These are phyloP conservation scores for Drosophila nr. medialis DNA, from an alignment of 2,888 invertebrate genomes.

Conservation along the genomic window DNA sequence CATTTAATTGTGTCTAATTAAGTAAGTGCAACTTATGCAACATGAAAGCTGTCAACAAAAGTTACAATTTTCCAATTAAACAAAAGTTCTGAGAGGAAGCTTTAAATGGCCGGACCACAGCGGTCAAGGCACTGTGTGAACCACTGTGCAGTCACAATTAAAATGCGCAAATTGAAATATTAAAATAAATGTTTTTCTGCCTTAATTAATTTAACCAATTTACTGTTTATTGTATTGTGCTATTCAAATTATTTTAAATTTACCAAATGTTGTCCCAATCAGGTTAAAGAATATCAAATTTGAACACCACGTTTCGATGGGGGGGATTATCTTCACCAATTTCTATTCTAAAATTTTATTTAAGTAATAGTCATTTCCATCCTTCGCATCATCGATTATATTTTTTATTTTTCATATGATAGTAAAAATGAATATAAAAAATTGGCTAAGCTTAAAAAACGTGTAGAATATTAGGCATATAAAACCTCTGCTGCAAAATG, in stretches of 20 bases:
- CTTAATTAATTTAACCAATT: background rate
- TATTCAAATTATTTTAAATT: background rate
- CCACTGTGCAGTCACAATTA: background rate
- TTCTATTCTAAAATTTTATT: background rate
- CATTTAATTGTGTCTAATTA: conserved; percentile 9
- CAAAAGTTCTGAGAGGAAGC: background rate
- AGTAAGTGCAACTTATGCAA: conserved; percentile 41
- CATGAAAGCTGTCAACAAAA: conserved; percentile 1
- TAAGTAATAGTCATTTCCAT: background rate
- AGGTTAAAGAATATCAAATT: background rate
- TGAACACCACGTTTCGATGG: too few relatives aligned
- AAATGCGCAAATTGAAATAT: background rate
- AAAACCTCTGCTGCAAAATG: background rate
- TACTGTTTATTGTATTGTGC: background rate
- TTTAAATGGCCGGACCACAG: background rate
- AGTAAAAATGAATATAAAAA: background rate
- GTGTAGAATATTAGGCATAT: background rate
- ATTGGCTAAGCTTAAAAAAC: background rate
- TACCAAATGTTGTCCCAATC: background rate
- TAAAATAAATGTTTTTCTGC: background rate
- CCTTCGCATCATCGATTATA: background rate
- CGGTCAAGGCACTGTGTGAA: background rate
- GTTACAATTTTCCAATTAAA: conserved; percentile 26
- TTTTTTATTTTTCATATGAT: background rate
- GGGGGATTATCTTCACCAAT: background rate